phyloP scores from a whole-genome alignment of 2,888 invertebrate species.

The Dasysyrphus tricinctus region DNA sequence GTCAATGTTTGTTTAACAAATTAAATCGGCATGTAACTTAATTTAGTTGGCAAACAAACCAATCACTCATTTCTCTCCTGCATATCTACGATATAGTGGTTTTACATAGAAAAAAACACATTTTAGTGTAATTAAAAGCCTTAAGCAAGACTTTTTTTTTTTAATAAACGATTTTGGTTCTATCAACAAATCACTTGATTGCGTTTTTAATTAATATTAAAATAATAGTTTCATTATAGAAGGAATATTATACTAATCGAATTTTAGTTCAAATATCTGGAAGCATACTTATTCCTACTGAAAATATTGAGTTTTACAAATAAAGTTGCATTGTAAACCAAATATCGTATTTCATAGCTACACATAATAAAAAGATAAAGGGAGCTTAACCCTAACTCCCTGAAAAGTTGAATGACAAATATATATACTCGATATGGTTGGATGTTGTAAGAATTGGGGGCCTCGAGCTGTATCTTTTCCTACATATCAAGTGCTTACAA shows the following conservation, averaged over 20 bases:
- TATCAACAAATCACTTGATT: slow-evolving; percentile 11
- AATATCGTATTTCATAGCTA: no score
- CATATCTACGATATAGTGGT: background rate
- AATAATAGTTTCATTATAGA: background rate
- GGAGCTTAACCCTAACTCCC: no score
- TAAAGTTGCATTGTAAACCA: no score
- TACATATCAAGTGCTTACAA: no score
- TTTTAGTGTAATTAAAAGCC: slow-evolving; percentile 44
- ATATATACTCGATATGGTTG: no score
- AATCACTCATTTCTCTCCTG: slow-evolving; percentile 21
- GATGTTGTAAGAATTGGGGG: no score
- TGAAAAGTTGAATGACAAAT: no score
- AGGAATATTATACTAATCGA: background rate
- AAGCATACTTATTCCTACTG: no score
- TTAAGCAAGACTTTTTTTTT: slow-evolving; percentile 10
- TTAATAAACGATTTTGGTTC: slow-evolving; percentile 28
- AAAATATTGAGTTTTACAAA: no score
- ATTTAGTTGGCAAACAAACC: slow-evolving; percentile 70
- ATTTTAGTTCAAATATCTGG: background rate
- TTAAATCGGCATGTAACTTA: slow-evolving; percentile 76
- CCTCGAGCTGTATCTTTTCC: no score
- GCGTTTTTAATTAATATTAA: slow-evolving; percentile 25
- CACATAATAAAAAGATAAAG: no score
- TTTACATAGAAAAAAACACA: slow-evolving; percentile 48
- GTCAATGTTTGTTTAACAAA: slow-evolving; percentile 76